Base-by-base conservation (phyloP, 1,140 invertebrate species). In the Cardiocondyla obscurior region DNA sequence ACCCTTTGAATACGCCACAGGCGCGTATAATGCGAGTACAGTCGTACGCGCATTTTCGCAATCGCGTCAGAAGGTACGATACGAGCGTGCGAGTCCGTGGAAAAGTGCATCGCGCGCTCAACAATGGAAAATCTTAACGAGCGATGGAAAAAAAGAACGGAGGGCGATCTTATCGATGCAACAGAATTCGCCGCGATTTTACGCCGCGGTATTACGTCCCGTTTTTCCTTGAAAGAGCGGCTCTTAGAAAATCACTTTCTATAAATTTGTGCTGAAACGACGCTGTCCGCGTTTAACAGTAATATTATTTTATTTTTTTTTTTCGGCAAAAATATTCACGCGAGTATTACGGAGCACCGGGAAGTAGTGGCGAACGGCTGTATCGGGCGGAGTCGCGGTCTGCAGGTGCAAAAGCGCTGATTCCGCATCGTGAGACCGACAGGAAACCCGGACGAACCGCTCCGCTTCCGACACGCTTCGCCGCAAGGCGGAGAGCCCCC, bases 391-490 rank as follows among this genome's bases (percentile, higher is more conserved):
- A n/a, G 16, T 6, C 14, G 36, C 33, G 57, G 7, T 6, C 6
- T n/a, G 28, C 57, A 39, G 65, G 28, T 42, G 22, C 36, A 39
- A 28, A 3, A 28, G 55, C 19, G 49, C 57, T 36, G 19, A 79
- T 79, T 79, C 62, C 30, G 62, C 33, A 19, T 57, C 64, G 77
- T 58, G 77, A 81, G 65, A 81, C 65, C 65, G 39, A 58, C 65
- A 72, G 51, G 39, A 81, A 81, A 58, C 14, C 49, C 51, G 49
- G 33, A 72, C 51, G 65, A 62, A 55, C 69, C 69, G 51, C 72
- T 73, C 70, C 79, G 57, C 69, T 70, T 85, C 49, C 73, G 73
- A 77, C 73, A 77, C 44, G 73, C 74, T 77, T 64, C 60, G 60
- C 12, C 58, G 72, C 58, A 19, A 33, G 57, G 28, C 58, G 30